Evolutionary conservation across 2,113 vertebrate species (phyloP), one percentile per base, ranked within the genome.

Genomic region (Neogobius melanostomus): DNA sequence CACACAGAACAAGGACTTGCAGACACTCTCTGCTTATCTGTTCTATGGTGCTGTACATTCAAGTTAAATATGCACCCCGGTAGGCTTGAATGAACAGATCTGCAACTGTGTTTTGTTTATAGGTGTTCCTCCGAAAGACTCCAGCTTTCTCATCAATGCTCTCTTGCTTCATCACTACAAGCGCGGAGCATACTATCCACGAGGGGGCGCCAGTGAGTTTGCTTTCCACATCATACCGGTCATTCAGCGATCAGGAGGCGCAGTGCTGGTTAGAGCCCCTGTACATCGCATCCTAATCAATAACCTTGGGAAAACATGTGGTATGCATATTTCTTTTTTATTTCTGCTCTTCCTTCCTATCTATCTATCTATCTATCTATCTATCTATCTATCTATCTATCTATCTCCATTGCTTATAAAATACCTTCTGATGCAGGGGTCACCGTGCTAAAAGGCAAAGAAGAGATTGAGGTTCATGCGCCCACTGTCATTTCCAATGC

Each of bases 111-210:
- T 12, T n/a, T 1, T 53, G 42, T 65, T 56, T 5, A 74, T 14
- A 95, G 95, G 94, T 64, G 91, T 93, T 0, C 89, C 94, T 16
- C 95, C 93, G 0, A 91, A 75, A 72, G 93, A 95, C 15, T 93
- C 94, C 64, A 95, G 94, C 79, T 95, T 94, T 69, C 88, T 95
- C 69, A 93, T 94, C 77, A 94, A 91, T 11, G 85, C 87, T 5
- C 86, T 95, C 11, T 87, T 95, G 61, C 77, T 95, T 16, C 93
- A 95, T 49, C 94, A 95, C 85, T 95, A 94, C 85, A 93, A 94
- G 69, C 91, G 92, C 0, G 94, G 95, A 0, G 93, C 94, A 0
- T 95, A 94, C 87, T 95, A 94, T 75, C 95, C 94, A 0, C 69
- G 84, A 0, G 94, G 94, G 0, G 95, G 94, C 0, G 87, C 87